Evolutionary conservation across 2,888 invertebrate genomes (phyloP), one percentile per base, ranked within the genome.

Genomic region (Xestobium rufovillosum): DNA sequence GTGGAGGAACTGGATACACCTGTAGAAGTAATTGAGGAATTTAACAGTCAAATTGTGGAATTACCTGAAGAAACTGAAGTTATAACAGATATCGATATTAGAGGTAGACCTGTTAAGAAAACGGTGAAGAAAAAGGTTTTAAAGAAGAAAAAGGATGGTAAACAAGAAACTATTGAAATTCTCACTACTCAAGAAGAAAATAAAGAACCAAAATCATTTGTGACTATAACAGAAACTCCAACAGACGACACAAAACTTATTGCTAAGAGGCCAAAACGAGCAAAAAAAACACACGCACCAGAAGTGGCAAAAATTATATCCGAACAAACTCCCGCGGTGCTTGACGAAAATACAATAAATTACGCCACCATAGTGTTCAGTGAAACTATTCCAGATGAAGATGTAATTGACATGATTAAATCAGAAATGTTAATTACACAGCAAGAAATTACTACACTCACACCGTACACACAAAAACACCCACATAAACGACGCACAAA

Each of bases 171-270:
- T 9, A 66, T 63, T 1, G 61, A 62, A 57, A 65, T 65, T 17
- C 51, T 53, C 25, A 68, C 67, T n/a, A 52, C 66, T 15, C 61
- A 61, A 49, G 60, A 66, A 50, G 67, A 68, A 36, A 66, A 65
- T 13, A 56, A 61, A 38, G 55, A 65, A 34, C 70, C 71, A 0
- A 51, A 64, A 26, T 61, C 52, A 36, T 59, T 63, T 30, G 56
- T 62, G n/a, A 50, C 51, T 3, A 49, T 46, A 6, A 33, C 41
- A 36, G 31, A 40, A 38, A 17, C 41, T 27, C 34, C 47, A 15
- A 11, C 35, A 26, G 38, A 39, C 23, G n/a, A n/a, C n/a, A 14
- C 12, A 29, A 14, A 29, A 29, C n/a, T 29, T 29, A n/a, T n/a
- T n/a, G n/a, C n/a, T n/a, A n/a, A n/a, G n/a, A n/a, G n/a, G n/a